Base-by-base conservation (phyloP, 2,113 vertebrate species). In the Microcebus jonahi region DNA sequence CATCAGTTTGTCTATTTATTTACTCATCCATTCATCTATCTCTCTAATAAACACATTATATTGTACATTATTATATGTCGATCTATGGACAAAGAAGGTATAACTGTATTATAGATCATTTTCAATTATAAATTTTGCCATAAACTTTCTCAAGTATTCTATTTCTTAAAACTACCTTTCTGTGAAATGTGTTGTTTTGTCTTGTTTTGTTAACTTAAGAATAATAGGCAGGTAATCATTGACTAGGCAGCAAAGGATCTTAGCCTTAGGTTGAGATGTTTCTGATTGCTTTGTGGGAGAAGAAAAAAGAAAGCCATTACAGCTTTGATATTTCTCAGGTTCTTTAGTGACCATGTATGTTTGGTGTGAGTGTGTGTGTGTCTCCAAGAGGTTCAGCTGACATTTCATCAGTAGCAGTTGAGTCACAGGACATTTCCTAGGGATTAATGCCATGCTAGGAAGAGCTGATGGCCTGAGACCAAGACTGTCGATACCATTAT, bases 401-500 rank as follows among this genome's bases (percentile, higher is more conserved):
- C 94, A 90, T 85, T 94, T 91, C 53, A 53, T 31, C 92, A 73
- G 53, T 29, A 92, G 34, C 23, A 84, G 75, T 94, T 89, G 93
- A 93, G 83, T 96, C 96, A 90, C 65, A 96, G 95, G 70, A 97
- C 84, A 94, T 94, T 96, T 55, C 83, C 87, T 87, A 39, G 76
- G 88, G 76, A 96, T 94, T 97, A 97, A 90, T 92, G 88, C 55
- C 70, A n/a, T 82, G 25, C 94, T 85, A 31, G 59, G 85, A 77
- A 77, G 80, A 96, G 70, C 63, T 87, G 95, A 95, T 97, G 95
- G 97, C 95, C 90, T 71, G 97, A 95, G 92, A 97, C 97, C 97
- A 95, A 85, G 81, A 90, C 94, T 95, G n/a, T 85, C 14, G 0
- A 6, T 88, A 80, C 84, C 57, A 70, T 27, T 97, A 81, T 97